Percentiles rank a stretch among this genome's conserved stretches.
Conservation (phyloP, 2,113 vertebrate species). For the Todiramphus saurophagus region DNA sequence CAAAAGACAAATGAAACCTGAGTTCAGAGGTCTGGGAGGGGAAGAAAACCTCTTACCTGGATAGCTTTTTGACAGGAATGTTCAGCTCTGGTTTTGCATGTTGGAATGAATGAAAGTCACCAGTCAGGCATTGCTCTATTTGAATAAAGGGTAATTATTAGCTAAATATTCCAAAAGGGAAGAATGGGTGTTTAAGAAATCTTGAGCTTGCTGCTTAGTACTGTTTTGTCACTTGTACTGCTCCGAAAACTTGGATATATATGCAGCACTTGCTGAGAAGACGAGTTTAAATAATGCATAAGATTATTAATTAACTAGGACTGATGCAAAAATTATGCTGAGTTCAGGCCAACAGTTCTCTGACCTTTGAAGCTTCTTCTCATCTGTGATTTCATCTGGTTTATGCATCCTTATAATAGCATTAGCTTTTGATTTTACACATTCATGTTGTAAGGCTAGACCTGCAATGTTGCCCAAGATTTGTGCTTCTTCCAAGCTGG, state of each 20-base stretch:
- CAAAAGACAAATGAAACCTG: not conserved
- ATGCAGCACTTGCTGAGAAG: not conserved
- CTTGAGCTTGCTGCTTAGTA: not conserved
- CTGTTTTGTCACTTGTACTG: not conserved
- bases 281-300: conserved; percentile 42
- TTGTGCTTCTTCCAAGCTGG: not conserved
- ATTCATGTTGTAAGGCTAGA: not conserved
- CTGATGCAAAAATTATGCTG: conserved; percentile 47
- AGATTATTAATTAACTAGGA: conserved; percentile 65
- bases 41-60: conserved; percentile 43
- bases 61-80: not conserved
- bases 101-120: conserved; percentile 36
- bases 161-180: not conserved
- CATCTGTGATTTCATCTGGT: not conserved
- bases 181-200: not conserved
- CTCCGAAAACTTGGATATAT: not conserved
- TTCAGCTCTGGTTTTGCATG: not conserved
- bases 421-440: not conserved
- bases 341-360: conserved; percentile 1
- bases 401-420: not conserved
- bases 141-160: conserved; percentile 43
- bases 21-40: not conserved
- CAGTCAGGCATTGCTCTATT: not conserved
- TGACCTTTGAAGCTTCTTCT: conserved; percentile 61
- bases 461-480: not conserved